These are phyloP conservation scores for Etheostoma nigrum DNA, from an alignment of 2,797 vertebrate genomes.

Conservation along the genomic window DNA sequence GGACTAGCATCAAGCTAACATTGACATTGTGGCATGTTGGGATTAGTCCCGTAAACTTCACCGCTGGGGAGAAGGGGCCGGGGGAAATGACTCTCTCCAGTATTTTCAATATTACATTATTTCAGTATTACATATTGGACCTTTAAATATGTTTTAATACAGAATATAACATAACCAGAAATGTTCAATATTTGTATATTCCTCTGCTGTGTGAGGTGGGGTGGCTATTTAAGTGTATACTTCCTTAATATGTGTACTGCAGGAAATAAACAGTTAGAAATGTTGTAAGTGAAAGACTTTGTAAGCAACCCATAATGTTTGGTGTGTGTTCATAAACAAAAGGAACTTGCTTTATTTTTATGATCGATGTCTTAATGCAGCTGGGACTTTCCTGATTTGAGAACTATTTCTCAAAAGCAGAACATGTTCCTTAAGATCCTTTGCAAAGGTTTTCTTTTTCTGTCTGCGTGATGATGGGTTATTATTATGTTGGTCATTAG, in stretches of 20 bases:
- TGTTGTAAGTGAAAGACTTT: not conserved
- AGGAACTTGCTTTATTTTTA: slow-evolving; percentile 7
- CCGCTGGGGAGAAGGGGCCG: too few species aligned
- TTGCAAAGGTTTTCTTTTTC: slow-evolving; percentile 55
- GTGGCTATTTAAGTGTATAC: not conserved
- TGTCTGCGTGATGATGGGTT: slow-evolving; percentile 50
- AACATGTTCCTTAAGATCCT: slow-evolving; percentile 27
- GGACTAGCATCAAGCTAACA: too few species aligned
- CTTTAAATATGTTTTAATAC: too few species aligned
- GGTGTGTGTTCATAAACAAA: slow-evolving; percentile 5
- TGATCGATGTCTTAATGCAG: slow-evolving; percentile 31
- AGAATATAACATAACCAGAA: not conserved
- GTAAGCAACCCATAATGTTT: slow-evolving; percentile 2
- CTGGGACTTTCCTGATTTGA: not conserved
- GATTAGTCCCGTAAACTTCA: too few species aligned
- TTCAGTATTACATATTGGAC: too few species aligned
- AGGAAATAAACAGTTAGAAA: slow-evolving; percentile 8
- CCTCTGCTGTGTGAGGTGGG: slow-evolving; percentile 11
- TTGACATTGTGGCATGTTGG: too few species aligned
- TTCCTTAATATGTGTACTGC: slow-evolving; percentile 11
- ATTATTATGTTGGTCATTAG: slow-evolving; percentile 50
- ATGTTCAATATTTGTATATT: slow-evolving; percentile 22
- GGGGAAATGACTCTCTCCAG: too few species aligned
- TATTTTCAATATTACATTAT: too few species aligned
- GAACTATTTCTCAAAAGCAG: slow-evolving; percentile 15